Base-by-base conservation (phyloP, 2,888 invertebrate genomes). In the Spicauda simplicius region DNA sequence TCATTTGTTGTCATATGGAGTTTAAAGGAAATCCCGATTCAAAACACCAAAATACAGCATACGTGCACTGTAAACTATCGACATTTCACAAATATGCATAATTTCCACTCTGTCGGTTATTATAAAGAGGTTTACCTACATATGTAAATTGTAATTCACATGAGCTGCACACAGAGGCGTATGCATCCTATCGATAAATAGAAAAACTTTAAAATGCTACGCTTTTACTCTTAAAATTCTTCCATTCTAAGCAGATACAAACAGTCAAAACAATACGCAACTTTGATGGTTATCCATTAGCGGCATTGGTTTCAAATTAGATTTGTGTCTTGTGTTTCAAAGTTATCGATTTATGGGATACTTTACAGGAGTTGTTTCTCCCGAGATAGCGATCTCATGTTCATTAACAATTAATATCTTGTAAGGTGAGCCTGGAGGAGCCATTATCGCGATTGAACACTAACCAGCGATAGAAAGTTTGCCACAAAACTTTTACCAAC, bases 401-500 rank as follows among this genome's bases (percentile, higher is more conserved):
- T 64, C 55, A 57, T 64, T 64, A 50, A 33, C 48, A 57, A 64
- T 57, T 64, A 64, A 57, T 57, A 64, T 52, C 50, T 50, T 33
- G 20, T 19, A 64, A 52, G 33, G 12, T 55, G 16, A 37, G 50
- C 37, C 50, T 52, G 33, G 20, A 25, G 50, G n/a, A 33, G 20
- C 57, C 57, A 64, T 64, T 64, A 64, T 48, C 50, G 57, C 33
- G 57, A 64, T 64, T 64, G 57, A 19, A 16, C 33, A 37, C 57
- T 8, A 30, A 48, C 41, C 41, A 41, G 14, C 56, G 50, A 33
- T 33, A 52, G 50, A 41, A 57, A 63, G 25, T 63, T 63, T 30
- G 12, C 18, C 48, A 30, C 41, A 14, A 48, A 63, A 63, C 63
- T 63, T 63, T 63, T 56, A 25, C 54, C 30, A 30, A 48, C 56